These are phyloP conservation scores for Microcebus griseorufus DNA, from an alignment of 2,113 vertebrate species.

Conservation along the genomic window DNA sequence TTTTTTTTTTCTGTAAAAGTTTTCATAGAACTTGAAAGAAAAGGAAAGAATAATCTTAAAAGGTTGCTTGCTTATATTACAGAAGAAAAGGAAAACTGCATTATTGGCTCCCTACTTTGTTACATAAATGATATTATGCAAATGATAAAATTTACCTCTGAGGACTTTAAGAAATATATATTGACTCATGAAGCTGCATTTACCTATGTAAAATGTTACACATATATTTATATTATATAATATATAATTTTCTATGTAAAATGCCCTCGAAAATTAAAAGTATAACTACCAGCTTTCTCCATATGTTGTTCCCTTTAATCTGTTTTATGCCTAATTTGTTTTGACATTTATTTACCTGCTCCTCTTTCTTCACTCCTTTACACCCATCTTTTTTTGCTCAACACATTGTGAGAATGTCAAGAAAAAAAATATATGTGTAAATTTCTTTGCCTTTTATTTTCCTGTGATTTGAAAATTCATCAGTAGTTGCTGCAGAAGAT, in stretches of 20 bases:
- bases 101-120: not conserved
- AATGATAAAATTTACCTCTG: not conserved
- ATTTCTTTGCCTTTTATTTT: not conserved
- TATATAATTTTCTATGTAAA: not conserved
- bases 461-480: conserved; percentile 18
- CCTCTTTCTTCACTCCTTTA: not conserved
- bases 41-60: not conserved
- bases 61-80: not conserved
- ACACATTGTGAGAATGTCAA: not conserved
- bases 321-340: not conserved
- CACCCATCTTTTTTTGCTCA: not conserved
- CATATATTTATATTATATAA: not conserved
- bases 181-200: not conserved
- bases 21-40: not conserved
- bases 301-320: not conserved
- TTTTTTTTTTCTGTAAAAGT: not conserved
- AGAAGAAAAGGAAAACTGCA: not conserved
- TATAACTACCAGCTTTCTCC: not conserved
- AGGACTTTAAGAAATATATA: not conserved
- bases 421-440: not conserved
- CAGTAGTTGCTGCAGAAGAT: not conserved
- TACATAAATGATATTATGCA: not conserved
- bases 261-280: not conserved
- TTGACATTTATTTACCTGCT: not conserved
- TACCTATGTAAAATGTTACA: not conserved